Base-by-base conservation (phyloP, 2,797 vertebrate species). In the Pangasius sanitwongsei region DNA sequence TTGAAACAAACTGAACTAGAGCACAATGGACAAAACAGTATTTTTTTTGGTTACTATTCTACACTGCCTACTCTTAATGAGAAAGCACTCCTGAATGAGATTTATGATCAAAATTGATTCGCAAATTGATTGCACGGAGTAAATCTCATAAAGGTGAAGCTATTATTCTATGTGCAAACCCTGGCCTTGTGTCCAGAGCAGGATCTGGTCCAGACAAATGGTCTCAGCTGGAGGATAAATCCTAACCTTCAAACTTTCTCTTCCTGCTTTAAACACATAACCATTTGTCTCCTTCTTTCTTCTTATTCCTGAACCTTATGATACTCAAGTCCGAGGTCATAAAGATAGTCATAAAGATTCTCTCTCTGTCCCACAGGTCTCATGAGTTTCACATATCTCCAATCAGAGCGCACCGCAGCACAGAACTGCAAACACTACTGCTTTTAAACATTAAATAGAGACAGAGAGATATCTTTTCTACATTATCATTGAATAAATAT, bases 341-440 rank as follows among this genome's bases (percentile, higher is more conserved):
- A 65, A 53, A 63, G n/a, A 37, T 67, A 0, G 55, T 78, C 59
- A 63, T 87, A 74, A 83, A 61, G 67, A 74, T 83, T 83, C 72
- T 28, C 23, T 85, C 61, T 7, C 65, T 78, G 67, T 87, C 87
- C 44, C 37, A 59, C 74, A 74, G 55, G 88, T 85, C 87, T 89
- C 48, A 87, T 87, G 84, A 78, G 85, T 63, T 87, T 78, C 86
- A 78, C 72, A 86, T 83, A 59, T 78, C 65, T 70, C 57, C 87
- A 91, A 89, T 86, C 78, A 83, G 53, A 82, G 67, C 84, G 65
- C 55, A 57, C 53, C 85, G 89, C 77, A 65, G 89, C 89, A 87
- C n/a, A 80, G 55, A 74, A 83, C 83, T 34, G 77, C 77, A 81
- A 81, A 59, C n/a, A 65, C 37, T 63, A 8, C 59, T 41, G 37